These are phyloP conservation scores for Ephialtes manifestator DNA, from an alignment of 2,888 invertebrate genomes.

Conservation along the genomic window DNA sequence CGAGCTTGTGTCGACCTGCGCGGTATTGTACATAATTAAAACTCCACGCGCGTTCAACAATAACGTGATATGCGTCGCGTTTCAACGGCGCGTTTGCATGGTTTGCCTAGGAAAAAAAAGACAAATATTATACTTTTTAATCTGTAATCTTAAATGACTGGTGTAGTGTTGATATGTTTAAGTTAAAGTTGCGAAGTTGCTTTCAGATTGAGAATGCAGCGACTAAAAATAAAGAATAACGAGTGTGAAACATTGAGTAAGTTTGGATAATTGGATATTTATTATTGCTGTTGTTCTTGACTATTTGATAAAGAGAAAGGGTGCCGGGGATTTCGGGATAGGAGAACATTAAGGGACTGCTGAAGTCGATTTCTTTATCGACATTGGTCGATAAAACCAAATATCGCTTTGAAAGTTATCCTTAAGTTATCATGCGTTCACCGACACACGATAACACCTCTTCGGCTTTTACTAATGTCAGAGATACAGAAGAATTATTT, in stretches of 20 bases:
- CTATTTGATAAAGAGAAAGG: too few species aligned
- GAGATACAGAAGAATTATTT: too few species aligned
- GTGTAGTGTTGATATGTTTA: conserved; percentile 55
- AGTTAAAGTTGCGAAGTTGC: conserved; percentile 26
- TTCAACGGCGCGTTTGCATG: not conserved
- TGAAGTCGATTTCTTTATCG: too few species aligned
- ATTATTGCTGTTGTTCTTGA: conserved; percentile 48
- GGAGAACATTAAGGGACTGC: too few species aligned
- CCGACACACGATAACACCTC: too few species aligned
- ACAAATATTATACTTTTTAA: conserved; percentile 62
- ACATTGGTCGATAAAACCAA: too few species aligned
- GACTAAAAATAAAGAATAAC: conserved; percentile 16
- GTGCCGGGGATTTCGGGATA: too few species aligned
- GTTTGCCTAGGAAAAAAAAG: conserved; percentile 37
- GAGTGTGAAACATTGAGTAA: conserved; percentile 50
- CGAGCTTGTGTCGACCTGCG: conserved; percentile 7
- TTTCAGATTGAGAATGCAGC: conserved; percentile 25
- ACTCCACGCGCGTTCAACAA: conserved; percentile 9
- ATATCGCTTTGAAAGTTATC: too few species aligned
- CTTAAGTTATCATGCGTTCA: too few species aligned
- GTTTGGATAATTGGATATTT: conserved; percentile 41
- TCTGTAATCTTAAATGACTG: conserved; percentile 52
- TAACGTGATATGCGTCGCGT: not conserved
- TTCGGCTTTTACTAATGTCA: too few species aligned
- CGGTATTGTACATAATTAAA: conserved; percentile 60